Conservation (phyloP, 2,797 vertebrate species). For the Lates japonicus region DNA sequence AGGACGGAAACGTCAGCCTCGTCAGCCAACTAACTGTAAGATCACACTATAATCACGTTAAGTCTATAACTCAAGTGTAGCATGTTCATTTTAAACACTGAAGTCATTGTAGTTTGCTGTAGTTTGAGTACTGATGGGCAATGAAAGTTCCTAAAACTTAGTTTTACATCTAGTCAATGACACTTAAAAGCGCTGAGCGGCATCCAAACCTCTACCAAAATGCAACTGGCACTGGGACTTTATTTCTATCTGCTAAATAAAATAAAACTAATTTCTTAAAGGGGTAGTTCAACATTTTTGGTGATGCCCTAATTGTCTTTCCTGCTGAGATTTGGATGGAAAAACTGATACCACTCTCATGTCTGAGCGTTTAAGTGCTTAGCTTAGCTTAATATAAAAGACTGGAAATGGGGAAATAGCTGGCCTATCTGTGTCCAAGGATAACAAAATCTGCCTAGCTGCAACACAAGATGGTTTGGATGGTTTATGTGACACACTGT, state of each 20-base stretch:
- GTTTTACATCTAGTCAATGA: neutral
- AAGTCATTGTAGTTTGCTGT: neutral
- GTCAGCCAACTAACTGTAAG: constrained; percentile 4
- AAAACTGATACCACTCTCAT: neutral
- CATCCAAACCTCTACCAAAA: neutral
- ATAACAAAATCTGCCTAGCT: neutral
- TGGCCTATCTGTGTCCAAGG: neutral
- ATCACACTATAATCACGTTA: neutral
- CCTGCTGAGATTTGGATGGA: neutral
- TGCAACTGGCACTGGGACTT: neutral
- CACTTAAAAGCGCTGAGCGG: no score
- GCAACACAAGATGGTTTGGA: neutral
- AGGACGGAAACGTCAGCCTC: neutral
- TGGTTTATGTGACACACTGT: no score
- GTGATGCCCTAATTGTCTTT: no score
- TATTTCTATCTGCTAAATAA: neutral
- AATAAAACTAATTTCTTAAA: neutral
- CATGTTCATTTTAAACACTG: neutral
- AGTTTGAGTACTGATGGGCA: neutral
- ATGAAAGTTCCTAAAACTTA: neutral
- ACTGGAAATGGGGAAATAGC: neutral
- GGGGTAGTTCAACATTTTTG: neutral
- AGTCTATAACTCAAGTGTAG: neutral
- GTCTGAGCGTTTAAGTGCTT: no score
- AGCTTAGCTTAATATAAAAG: neutral